Evolutionary conservation across 2,888 invertebrate species (phyloP).

Genomic region (Meteorus cinctellus): DNA sequence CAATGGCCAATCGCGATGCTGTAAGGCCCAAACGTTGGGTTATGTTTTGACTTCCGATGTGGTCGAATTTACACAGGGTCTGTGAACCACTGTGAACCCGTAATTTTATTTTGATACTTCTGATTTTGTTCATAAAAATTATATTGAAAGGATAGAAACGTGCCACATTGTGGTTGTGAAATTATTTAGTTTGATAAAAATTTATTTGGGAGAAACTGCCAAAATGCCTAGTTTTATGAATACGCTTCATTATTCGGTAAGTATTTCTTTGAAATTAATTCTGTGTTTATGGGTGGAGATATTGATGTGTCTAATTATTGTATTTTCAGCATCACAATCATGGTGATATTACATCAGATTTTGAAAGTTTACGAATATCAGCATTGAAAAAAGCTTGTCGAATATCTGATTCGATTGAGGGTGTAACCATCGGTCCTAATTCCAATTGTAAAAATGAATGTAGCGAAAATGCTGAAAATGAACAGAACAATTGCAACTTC

Average conservation of each 20-base stretch:
- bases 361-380: slow-evolving; percentile 77
- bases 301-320: background rate
- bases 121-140: too few relatives aligned
- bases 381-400: slow-evolving; percentile 77
- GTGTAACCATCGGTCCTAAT: slow-evolving; percentile 76
- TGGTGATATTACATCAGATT: slow-evolving; percentile 65
- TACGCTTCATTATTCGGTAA: slow-evolving; percentile 51
- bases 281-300: slow-evolving; percentile 20
- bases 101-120: too few relatives aligned
- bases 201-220: background rate
- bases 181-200: background rate
- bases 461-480: slow-evolving; percentile 60
- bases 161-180: background rate
- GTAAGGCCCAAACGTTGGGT: too few relatives aligned
- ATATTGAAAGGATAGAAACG: too few relatives aligned
- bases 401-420: slow-evolving; percentile 75
- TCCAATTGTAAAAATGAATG: slow-evolving; percentile 55
- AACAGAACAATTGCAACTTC: slow-evolving; percentile 55
- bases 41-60: too few relatives aligned
- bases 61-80: too few relatives aligned
- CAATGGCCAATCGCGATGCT: too few relatives aligned
- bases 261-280: slow-evolving; percentile 36
- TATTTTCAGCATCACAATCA: slow-evolving; percentile 50
- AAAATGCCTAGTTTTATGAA: slow-evolving; percentile 56
- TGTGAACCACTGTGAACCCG: too few relatives aligned